Evolutionary conservation across 2,888 invertebrate species (phyloP).

Genomic region (Nemapogon koenigi): DNA sequence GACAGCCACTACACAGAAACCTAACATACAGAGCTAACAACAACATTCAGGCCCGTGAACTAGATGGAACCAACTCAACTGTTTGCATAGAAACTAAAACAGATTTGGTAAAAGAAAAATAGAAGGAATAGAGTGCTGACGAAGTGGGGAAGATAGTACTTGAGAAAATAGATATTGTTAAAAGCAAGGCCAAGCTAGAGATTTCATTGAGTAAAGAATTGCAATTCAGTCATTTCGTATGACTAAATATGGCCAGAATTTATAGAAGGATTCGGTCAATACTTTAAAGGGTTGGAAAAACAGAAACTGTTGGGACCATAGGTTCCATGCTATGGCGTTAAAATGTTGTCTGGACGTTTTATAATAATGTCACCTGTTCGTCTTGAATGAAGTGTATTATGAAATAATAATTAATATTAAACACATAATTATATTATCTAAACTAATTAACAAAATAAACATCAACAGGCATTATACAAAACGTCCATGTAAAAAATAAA

Average conservation of each 20-base stretch:
- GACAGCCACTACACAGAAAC: slow-evolving; percentile 66
- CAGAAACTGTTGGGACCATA: too few species aligned
- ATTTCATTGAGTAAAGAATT: slow-evolving; percentile 43
- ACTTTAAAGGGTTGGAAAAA: too few species aligned
- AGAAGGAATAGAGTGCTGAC: slow-evolving; percentile 20
- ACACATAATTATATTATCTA: too few species aligned
- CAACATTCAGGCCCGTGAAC: background rate
- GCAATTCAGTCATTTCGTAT: too few species aligned
- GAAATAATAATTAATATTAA: too few species aligned
- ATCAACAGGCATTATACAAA: slow-evolving; percentile 2
- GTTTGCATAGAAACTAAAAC: background rate
- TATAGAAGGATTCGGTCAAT: too few species aligned
- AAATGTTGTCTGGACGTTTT: too few species aligned
- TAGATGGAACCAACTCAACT: background rate
- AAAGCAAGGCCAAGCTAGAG: slow-evolving; percentile 62
- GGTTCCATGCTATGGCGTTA: too few species aligned
- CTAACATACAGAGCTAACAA: slow-evolving; percentile 42
- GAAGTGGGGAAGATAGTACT: slow-evolving; percentile 13
- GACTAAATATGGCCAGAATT: too few species aligned
- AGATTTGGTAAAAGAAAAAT: background rate
- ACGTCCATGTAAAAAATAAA: slow-evolving; percentile 8
- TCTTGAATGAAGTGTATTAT: too few species aligned
- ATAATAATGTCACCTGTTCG: too few species aligned
- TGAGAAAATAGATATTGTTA: slow-evolving; percentile 22
- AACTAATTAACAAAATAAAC: background rate